Conservation (phyloP, 2,888 invertebrate genomes). For the Drosophila parthenogenetica region DNA sequence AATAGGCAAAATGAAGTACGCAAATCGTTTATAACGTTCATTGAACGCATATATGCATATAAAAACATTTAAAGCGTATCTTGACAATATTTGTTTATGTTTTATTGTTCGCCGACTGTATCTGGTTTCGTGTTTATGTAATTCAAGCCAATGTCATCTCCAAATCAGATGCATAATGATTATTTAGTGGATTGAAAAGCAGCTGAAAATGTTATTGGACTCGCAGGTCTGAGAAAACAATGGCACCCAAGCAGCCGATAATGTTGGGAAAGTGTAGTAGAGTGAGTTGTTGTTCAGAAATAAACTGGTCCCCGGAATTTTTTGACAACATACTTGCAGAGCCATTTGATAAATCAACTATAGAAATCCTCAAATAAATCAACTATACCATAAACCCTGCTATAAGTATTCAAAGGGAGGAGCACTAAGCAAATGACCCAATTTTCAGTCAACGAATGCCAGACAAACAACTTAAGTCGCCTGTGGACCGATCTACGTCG, state of each 20-base stretch:
- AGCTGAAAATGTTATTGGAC: slow-evolving; percentile 33
- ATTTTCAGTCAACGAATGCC: slow-evolving; percentile 41
- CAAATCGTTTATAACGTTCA: not conserved
- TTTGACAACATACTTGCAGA: slow-evolving; percentile 28
- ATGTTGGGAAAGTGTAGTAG: slow-evolving; percentile 5
- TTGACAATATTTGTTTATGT: slow-evolving; percentile 5
- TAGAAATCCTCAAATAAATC: slow-evolving; percentile 69
- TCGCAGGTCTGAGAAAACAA: slow-evolving; percentile 25
- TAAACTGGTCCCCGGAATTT: slow-evolving; percentile 45
- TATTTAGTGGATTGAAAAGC: slow-evolving; percentile 27
- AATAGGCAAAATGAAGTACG: slow-evolving; percentile 12
- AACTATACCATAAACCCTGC: slow-evolving; percentile 35
- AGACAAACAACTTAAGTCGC: slow-evolving; percentile 42
- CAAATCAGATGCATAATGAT: slow-evolving; percentile 17
- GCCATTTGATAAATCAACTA: slow-evolving; percentile 72
- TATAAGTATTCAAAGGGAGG: slow-evolving; percentile 29
- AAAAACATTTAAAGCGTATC: not conserved
- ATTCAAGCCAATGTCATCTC: slow-evolving; percentile 17
- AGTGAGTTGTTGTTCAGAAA: slow-evolving; percentile 38
- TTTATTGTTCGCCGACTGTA: not conserved
- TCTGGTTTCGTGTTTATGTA: slow-evolving; percentile 20
- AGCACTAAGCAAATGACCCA: slow-evolving; percentile 64
- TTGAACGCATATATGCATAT: not conserved
- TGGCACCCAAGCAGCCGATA: slow-evolving; percentile 5
- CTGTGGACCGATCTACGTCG: slow-evolving; percentile 18